These are phyloP conservation scores for Yponomeuta plumbellus DNA, from an alignment of 2,888 invertebrate species.

Conservation along the genomic window DNA sequence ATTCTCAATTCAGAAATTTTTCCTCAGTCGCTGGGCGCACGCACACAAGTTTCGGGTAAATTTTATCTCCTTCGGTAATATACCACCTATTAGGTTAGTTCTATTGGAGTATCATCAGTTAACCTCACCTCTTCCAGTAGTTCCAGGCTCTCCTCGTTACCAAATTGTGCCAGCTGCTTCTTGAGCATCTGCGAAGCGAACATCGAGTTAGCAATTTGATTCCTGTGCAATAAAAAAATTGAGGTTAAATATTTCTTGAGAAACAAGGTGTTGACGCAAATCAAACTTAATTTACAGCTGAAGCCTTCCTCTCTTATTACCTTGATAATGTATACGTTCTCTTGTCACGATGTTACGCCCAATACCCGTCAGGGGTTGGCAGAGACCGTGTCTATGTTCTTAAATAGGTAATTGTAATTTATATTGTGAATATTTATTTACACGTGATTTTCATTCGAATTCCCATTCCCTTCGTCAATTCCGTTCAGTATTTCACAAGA, in stretches of 20 bases:
- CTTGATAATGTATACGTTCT: too few species aligned
- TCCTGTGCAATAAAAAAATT: background rate
- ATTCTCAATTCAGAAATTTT: too few species aligned
- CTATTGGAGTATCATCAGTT: background rate
- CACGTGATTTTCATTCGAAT: background rate
- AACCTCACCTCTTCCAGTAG: conserved; percentile 52
- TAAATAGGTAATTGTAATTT: background rate
- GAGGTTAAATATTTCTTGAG: too few species aligned
- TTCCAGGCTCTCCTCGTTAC: conserved; percentile 60
- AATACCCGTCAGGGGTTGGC: too few species aligned
- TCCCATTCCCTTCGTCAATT: too few species aligned
- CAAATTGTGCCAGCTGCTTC: conserved; percentile 57
- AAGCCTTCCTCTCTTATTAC: background rate
- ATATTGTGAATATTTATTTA: background rate
- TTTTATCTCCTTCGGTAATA: too few species aligned
- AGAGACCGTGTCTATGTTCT: too few species aligned
- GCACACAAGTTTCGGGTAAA: too few species aligned
- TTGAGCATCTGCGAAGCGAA: conserved; percentile 48
- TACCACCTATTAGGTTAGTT: too few species aligned
- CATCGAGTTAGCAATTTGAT: background rate
- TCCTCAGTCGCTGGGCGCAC: too few species aligned
- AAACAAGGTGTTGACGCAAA: background rate
- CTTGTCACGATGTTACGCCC: too few species aligned
- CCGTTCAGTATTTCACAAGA: too few species aligned
- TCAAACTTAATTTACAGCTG: background rate